phyloP scores from a whole-genome alignment of 2,888 invertebrate species.

The Metallyticus violacea region DNA sequence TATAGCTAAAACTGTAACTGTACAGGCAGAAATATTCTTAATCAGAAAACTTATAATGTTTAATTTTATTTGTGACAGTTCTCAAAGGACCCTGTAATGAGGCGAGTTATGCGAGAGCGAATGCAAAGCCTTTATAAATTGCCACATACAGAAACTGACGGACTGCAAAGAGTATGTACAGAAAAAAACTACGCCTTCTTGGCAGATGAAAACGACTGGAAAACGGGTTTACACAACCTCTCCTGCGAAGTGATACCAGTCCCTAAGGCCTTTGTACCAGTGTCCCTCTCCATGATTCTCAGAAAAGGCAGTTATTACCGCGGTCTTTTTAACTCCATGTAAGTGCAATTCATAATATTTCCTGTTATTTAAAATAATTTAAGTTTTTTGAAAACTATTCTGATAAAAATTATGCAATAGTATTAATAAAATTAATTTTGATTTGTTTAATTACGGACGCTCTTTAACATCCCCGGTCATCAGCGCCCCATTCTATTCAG shows the following conservation, averaged over 20 bases:
- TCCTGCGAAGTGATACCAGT: not conserved
- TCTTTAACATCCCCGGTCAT: too few species aligned
- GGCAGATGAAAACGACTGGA: not conserved
- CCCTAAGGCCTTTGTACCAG: not conserved
- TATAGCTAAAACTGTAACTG: too few species aligned
- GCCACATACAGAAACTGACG: not conserved
- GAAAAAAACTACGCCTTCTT: not conserved
- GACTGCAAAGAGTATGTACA: not conserved
- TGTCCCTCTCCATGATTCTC: not conserved
- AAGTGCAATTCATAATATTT: not conserved
- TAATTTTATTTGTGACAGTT: not conserved
- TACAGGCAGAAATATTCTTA: too few species aligned
- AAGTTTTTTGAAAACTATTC: too few species aligned
- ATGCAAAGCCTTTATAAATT: not conserved
- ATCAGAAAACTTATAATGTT: too few species aligned
- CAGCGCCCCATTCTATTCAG: too few species aligned
- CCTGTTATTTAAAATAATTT: not conserved
- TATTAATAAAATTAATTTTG: too few species aligned
- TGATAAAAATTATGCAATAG: too few species aligned
- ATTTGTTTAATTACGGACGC: too few species aligned
- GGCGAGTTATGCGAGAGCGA: not conserved
- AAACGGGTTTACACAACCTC: not conserved
- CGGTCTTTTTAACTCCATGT: not conserved
- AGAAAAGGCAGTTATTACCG: not conserved
- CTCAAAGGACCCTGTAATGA: not conserved